phyloP scores from a whole-genome alignment of 1,140 invertebrate species.

The Pachyrhynchus sulphureomaculatus region DNA sequence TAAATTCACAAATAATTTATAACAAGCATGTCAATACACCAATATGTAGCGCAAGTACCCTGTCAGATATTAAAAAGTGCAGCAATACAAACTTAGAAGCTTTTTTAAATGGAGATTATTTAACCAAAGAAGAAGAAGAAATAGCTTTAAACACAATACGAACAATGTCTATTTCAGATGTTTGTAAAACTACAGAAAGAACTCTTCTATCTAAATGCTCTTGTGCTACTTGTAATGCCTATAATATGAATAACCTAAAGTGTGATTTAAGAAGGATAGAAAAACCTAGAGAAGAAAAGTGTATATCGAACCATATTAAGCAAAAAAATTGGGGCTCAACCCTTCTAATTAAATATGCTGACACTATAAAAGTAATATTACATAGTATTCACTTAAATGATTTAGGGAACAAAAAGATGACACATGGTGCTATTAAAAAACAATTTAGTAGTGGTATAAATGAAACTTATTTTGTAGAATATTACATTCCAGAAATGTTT shows the following conservation, averaged over 20 bases:
- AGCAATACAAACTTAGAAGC: conserved; percentile 33
- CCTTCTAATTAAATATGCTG: conserved; percentile 41
- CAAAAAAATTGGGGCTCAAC: neutral
- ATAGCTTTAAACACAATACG: conserved; percentile 47
- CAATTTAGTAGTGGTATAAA: conserved; percentile 28
- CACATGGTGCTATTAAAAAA: conserved; percentile 13
- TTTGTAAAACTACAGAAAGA: conserved; percentile 37
- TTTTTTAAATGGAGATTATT: conserved; percentile 44
- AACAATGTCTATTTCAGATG: conserved; percentile 44
- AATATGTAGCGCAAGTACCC: conserved; percentile 11
- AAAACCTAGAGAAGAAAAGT: neutral
- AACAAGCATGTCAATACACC: conserved; percentile 23
- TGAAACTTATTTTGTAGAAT: conserved; percentile 48
- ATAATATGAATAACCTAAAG: conserved; percentile 36
- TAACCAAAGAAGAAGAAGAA: conserved; percentile 43
- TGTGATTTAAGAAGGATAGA: conserved; percentile 33
- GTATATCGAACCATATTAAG: too few species aligned
- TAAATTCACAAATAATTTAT: conserved; percentile 36
- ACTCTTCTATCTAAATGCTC: conserved; percentile 26
- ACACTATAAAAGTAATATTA: conserved; percentile 42
- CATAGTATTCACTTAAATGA: conserved; percentile 43
- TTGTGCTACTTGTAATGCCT: conserved; percentile 35
- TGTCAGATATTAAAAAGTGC: neutral
- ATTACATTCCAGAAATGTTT: conserved; percentile 42
- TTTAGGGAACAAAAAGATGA: conserved; percentile 40